Percentiles rank a stretch among this genome's conserved stretches.
phyloP scores from a whole-genome alignment of 2,797 vertebrate species.

The Hozukius guyotensis region DNA sequence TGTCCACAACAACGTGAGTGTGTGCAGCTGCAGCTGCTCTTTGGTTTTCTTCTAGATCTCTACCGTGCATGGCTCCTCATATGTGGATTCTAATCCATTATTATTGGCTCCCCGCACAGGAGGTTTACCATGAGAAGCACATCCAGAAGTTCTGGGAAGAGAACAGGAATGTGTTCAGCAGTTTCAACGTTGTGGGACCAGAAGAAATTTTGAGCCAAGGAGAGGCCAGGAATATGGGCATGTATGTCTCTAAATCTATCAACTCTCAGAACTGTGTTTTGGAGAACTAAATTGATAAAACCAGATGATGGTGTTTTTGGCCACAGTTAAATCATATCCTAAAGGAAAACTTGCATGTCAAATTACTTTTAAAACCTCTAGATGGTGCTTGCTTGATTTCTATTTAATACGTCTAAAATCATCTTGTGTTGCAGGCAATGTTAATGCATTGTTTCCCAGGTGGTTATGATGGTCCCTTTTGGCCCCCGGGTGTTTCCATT shows the following conservation, averaged over 20 bases:
- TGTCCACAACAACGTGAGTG: constrained; percentile 95
- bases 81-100: constrained; percentile 28
- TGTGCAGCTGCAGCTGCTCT: constrained; percentile 21
- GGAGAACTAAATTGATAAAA: neutral
- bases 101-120: constrained; percentile 79
- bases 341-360: neutral
- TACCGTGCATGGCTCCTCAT: neutral
- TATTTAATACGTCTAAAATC: neutral
- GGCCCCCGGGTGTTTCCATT: neutral
- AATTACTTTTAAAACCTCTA: neutral
- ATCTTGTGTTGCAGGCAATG: neutral
- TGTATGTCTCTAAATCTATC: constrained; percentile 82
- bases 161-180: constrained; percentile 86
- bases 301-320: neutral
- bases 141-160: constrained; percentile 95
- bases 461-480: neutral
- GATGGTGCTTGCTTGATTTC: neutral
- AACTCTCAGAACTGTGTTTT: constrained; percentile 5
- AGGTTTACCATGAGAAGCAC: constrained; percentile 98
- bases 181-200: constrained; percentile 95
- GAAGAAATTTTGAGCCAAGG: constrained; percentile 96
- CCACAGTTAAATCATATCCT: neutral
- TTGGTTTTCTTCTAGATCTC: neutral
- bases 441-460: neutral
- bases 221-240: constrained; percentile 98